Evolutionary conservation across 2,113 vertebrate species (phyloP).

Genomic region (Pteronura brasiliensis): DNA sequence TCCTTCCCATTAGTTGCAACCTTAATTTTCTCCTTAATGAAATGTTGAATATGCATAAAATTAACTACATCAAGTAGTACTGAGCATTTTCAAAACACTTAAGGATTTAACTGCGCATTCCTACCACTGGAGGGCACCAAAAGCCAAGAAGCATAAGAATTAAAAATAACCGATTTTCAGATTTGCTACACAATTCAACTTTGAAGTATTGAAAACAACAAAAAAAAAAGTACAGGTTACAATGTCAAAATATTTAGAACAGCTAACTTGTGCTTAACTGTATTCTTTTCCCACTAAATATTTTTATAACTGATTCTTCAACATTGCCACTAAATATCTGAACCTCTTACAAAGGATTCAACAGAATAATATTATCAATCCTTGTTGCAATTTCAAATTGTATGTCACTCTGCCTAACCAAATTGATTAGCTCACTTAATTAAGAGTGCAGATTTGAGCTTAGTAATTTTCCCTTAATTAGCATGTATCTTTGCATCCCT

Average conservation of each 20-base stretch:
- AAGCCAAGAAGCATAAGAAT: background rate
- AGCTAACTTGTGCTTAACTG: background rate
- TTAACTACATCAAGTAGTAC: background rate
- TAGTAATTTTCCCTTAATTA: background rate
- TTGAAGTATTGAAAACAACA: background rate
- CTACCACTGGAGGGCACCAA: conserved; percentile 33
- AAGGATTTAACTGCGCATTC: background rate
- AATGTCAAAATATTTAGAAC: background rate
- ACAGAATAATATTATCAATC: background rate
- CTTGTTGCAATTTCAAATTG: background rate
- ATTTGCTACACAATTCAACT: too few relatives aligned
- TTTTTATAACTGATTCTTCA: background rate
- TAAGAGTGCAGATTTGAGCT: background rate
- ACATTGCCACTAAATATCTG: background rate
- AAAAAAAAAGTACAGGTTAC: background rate
- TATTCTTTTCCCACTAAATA: background rate
- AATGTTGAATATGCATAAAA: background rate
- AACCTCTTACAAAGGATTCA: background rate
- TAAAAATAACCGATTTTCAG: background rate
- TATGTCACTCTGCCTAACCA: background rate
- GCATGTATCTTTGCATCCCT: background rate
- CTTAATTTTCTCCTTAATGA: conserved; percentile 15
- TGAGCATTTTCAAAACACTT: background rate
- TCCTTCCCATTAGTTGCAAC: background rate
- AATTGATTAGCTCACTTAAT: background rate